phyloP scores from a whole-genome alignment of 2,113 vertebrate species.

The Rutilus rutilus region DNA sequence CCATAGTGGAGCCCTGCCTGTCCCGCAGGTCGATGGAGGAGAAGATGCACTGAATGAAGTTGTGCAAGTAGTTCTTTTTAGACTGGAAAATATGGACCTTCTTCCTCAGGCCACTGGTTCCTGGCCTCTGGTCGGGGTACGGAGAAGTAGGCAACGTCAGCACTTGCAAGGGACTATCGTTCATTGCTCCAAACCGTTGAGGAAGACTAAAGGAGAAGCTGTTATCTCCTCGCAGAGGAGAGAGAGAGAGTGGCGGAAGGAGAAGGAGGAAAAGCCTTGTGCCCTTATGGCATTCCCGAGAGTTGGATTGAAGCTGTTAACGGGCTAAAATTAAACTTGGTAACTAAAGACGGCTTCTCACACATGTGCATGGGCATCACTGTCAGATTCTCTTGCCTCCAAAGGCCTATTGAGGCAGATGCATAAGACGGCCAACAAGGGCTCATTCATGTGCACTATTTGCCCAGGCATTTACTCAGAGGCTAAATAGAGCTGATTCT shows the following conservation, averaged over 20 bases:
- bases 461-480: conserved; percentile 15
- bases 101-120: conserved; percentile 85
- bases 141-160: conserved; percentile 87
- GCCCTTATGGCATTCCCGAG: conserved; percentile 59
- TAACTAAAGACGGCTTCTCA: conserved; percentile 79
- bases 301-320: conserved; percentile 62
- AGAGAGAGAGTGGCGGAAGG: conserved; percentile 50
- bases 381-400: conserved; percentile 75
- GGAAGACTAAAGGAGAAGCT: conserved; percentile 61
- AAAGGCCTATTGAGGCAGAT: conserved; percentile 3
- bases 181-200: conserved; percentile 75
- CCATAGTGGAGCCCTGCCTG: conserved; percentile 91
- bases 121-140: conserved; percentile 88
- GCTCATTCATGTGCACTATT: background rate
- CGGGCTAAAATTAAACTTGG: conserved; percentile 79
- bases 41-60: conserved; percentile 94
- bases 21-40: conserved; percentile 94
- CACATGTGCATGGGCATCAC: conserved; percentile 84
- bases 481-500: background rate
- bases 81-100: conserved; percentile 87
- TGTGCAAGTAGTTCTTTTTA: conserved; percentile 91
- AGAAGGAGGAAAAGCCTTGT: conserved; percentile 58
- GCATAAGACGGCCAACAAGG: background rate
- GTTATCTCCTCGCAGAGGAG: conserved; percentile 58
- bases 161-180: conserved; percentile 83